Evolutionary conservation across 2,888 invertebrate species (phyloP).

Genomic region (Lithodes maja): DNA sequence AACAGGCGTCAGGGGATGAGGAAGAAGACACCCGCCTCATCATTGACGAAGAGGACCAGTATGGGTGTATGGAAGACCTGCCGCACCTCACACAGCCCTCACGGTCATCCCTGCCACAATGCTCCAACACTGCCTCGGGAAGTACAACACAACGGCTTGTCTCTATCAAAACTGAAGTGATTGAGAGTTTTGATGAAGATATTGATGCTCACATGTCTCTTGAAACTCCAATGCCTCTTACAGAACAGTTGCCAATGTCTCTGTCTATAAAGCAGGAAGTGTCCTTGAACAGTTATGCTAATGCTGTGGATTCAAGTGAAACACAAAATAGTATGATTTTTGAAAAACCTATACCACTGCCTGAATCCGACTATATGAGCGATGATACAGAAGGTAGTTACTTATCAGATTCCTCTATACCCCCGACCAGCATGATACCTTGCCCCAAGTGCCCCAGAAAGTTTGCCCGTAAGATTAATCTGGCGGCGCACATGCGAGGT

Average conservation of each 20-base stretch:
- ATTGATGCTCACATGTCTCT: too few species aligned
- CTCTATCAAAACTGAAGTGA: neutral
- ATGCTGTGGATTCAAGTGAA: too few species aligned
- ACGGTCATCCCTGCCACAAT: neutral
- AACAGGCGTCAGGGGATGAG: neutral
- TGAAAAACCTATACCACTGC: too few species aligned
- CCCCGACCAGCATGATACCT: neutral
- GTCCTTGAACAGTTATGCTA: too few species aligned
- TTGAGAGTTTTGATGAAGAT: neutral
- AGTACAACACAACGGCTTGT: neutral
- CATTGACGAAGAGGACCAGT: neutral
- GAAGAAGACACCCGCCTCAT: conserved; percentile 9
- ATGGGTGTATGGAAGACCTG: conserved; percentile 3
- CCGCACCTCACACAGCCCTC: neutral
- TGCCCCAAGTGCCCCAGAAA: neutral
- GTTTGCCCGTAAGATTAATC: neutral
- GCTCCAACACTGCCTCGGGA: neutral
- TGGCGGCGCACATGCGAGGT: neutral
- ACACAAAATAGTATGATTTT: too few species aligned
- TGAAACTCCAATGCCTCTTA: too few species aligned
- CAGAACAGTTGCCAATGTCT: too few species aligned
- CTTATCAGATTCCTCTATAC: too few species aligned
- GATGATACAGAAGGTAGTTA: too few species aligned
- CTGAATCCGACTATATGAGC: too few species aligned
- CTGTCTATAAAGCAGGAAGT: too few species aligned